These are phyloP conservation scores for Harpalus rufipes DNA, from an alignment of 2,888 invertebrate genomes.

Conservation along the genomic window DNA sequence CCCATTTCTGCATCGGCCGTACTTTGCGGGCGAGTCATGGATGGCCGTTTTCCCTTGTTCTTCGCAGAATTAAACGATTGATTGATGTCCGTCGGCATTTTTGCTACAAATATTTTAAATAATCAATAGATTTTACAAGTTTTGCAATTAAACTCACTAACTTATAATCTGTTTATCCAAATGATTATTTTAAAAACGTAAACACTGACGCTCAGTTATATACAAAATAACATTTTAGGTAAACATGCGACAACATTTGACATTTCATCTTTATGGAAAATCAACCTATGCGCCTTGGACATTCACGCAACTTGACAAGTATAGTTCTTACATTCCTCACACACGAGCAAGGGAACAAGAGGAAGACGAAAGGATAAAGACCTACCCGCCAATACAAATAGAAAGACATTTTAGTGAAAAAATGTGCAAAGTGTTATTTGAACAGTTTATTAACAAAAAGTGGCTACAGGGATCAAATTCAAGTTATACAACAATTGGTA, in stretches of 20 bases:
- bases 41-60: constrained; percentile 74
- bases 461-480: no score
- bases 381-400: not conserved
- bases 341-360: not conserved
- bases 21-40: constrained; percentile 75
- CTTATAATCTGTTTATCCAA: constrained; percentile 3
- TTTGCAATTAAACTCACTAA: constrained; percentile 40
- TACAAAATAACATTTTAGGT: constrained; percentile 49
- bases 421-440: no score
- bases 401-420: no score
- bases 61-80: constrained; percentile 58
- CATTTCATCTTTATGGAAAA: constrained; percentile 55
- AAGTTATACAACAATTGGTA: no score
- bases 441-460: no score
- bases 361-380: not conserved
- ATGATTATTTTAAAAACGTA: constrained; percentile 13
- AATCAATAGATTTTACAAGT: constrained; percentile 57
- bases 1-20: constrained; percentile 75
- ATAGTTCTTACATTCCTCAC: constrained; percentile 42
- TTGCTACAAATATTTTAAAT: constrained; percentile 55
- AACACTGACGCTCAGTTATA: constrained; percentile 23
- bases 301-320: constrained; percentile 42
- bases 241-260: constrained; percentile 58
- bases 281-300: constrained; percentile 42
- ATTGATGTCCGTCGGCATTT: constrained; percentile 65